phyloP scores from a whole-genome alignment of 1,140 invertebrate genomes.

The Achroia grisella region DNA sequence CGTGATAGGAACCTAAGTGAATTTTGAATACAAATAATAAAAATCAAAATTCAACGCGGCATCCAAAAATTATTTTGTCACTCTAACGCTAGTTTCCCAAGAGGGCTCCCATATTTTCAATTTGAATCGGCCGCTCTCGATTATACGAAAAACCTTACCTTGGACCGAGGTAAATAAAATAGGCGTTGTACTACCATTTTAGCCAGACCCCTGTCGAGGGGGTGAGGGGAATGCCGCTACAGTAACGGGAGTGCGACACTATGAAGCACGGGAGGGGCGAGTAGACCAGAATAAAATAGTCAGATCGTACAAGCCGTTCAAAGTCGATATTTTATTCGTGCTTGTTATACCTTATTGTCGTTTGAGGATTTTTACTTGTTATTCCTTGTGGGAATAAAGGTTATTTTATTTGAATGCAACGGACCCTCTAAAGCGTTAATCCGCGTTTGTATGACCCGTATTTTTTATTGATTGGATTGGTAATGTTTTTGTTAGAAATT shows the following conservation, averaged over 20 bases:
- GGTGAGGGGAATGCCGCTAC: background rate
- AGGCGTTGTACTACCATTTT: constrained; percentile 18
- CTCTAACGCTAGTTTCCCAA: constrained; percentile 29
- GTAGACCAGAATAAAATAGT: constrained; percentile 16
- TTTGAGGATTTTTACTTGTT: constrained; percentile 46
- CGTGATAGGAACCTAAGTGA: no score
- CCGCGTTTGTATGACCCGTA: constrained; percentile 5
- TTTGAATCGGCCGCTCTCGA: constrained; percentile 47
- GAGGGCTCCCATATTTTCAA: constrained; percentile 57
- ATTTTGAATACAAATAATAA: background rate
- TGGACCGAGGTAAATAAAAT: constrained; percentile 39
- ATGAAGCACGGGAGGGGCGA: background rate
- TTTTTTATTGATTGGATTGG: background rate
- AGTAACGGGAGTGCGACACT: constrained; percentile 1
- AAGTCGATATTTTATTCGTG: constrained; percentile 60
- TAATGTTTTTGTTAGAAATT: background rate
- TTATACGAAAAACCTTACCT: constrained; percentile 50
- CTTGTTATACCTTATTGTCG: constrained; percentile 60
- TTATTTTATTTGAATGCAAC: constrained; percentile 42
- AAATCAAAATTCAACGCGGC: background rate
- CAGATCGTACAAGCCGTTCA: constrained; percentile 14
- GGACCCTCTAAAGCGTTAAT: constrained; percentile 27
- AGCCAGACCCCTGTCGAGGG: constrained; percentile 2
- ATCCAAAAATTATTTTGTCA: constrained; percentile 5
- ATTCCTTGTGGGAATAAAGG: constrained; percentile 34